Evolutionary conservation across 2,113 vertebrate species (phyloP).

Genomic region (Chloroceryle aenea): DNA sequence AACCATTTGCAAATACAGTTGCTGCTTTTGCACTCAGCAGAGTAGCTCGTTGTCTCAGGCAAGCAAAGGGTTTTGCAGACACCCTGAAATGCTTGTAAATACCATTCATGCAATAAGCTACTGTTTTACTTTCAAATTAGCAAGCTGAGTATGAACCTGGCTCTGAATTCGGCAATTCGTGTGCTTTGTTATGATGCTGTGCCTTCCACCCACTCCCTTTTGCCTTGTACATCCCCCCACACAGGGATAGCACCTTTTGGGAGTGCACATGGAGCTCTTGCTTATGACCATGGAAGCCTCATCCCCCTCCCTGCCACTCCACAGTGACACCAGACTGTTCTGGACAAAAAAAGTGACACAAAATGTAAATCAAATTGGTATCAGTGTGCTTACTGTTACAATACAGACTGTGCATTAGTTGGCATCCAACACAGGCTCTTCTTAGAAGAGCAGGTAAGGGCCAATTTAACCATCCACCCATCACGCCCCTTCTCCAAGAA

Average conservation of each 20-base stretch:
- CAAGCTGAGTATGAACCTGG: not conserved
- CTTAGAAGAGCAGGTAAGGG: not conserved
- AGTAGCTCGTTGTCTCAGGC: not conserved
- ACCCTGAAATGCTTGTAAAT: not conserved
- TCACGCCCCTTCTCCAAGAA: not conserved
- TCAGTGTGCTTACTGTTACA: not conserved
- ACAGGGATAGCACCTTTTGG: not conserved
- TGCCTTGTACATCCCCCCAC: not conserved
- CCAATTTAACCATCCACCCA: not conserved
- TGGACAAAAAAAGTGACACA: not conserved
- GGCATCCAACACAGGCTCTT: not conserved
- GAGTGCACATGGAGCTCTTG: not conserved
- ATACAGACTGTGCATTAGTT: not conserved
- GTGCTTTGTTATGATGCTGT: not conserved
- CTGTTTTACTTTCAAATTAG: not conserved
- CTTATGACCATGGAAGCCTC: not conserved
- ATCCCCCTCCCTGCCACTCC: too few relatives aligned
- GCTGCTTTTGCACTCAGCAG: not conserved
- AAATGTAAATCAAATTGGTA: not conserved
- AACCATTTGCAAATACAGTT: not conserved
- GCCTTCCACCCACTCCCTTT: not conserved
- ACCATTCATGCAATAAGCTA: not conserved
- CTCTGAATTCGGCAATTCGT: not conserved
- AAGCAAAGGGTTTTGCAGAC: not conserved
- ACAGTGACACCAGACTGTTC: not conserved